Conservation (phyloP, 2,888 invertebrate species). For the Podabrus alpinus region DNA sequence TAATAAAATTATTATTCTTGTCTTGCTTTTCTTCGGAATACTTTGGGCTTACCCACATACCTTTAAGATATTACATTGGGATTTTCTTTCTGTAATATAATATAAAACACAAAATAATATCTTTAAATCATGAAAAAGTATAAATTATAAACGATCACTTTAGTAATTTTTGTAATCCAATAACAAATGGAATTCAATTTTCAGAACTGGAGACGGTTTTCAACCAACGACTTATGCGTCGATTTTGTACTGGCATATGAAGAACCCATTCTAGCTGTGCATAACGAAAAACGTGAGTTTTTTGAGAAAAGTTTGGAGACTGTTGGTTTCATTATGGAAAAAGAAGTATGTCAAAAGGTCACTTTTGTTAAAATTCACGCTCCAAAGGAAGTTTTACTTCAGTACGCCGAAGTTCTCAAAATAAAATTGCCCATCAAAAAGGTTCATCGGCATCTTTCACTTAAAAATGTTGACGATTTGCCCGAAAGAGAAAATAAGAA, state of each 20-base stretch:
- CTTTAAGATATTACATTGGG: no score
- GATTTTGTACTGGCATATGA: conserved; percentile 69
- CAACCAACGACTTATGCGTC: conserved; percentile 59
- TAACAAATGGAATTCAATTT: conserved; percentile 28
- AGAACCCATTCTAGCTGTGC: conserved; percentile 44
- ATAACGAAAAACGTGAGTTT: conserved; percentile 56
- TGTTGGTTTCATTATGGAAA: conserved; percentile 66
- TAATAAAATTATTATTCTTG: conserved; percentile 61
- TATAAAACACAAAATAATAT: no score
- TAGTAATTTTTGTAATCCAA: neutral
- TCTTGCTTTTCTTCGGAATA: no score
- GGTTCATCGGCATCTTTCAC: conserved; percentile 54
- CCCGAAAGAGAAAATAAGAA: conserved; percentile 30
- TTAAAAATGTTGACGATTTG: conserved; percentile 32
- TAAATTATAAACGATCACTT: no score
- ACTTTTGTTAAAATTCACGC: conserved; percentile 77
- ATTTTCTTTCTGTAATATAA: no score
- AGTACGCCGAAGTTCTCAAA: conserved; percentile 78
- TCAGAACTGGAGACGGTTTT: conserved; percentile 60
- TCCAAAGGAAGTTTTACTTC: conserved; percentile 69
- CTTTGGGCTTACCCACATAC: no score
- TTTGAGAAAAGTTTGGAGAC: conserved; percentile 66
- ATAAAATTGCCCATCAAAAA: conserved; percentile 76
- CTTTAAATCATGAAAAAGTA: no score
- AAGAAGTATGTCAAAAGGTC: conserved; percentile 65